Evolutionary conservation across 2,113 vertebrate genomes (phyloP), one percentile per base, ranked within the genome.

Genomic region (Chamaetylas fuelleborni): DNA sequence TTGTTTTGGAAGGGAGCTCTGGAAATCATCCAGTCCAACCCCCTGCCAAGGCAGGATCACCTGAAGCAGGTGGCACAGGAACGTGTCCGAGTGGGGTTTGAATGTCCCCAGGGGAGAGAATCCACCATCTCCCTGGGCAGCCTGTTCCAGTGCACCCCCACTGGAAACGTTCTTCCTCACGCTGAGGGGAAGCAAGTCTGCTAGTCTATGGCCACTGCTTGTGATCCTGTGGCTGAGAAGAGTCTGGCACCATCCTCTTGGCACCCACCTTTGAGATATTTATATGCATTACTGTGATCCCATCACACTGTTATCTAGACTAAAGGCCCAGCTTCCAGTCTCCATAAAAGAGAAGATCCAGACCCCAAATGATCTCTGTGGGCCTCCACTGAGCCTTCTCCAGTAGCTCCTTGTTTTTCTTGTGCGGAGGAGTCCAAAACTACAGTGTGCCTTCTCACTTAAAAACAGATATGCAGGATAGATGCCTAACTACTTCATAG

Each of bases 361-460:
- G 16, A 29, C 4, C 17, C 19, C 8, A 23, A 19, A 23, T 31
- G 2, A 17, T 61, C 18, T 47, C 13, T 47, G 14, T 33, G 25
- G 17, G 14, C 18, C 29, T 61, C 13, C 4, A 5, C n/a, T 40
- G 29, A 17, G 13, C 40, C 34, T 12, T 61, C 29, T 34, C 13
- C 17, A 22, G 38, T 34, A 22, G 19, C 11, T 67, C 17, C 38
- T 74, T 53, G 19, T 53, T 24, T 31, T 40, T 73, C n/a, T 34
- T 47, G 9, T 23, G 25, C 20, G 22, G 19, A 47, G 54, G 29
- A 76, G 6, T 29, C n/a, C 29, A 53, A 40, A 74, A 31, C 1
- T 4, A 0, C 24, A 9, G 8, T 4, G 42, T 13, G 4, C 29
- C 9, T 40, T n/a, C 9, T 19, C 5, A 0, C 18, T 31, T 28